Conservation (phyloP, 2,113 vertebrate genomes). For the Crotalus helleri region DNA sequence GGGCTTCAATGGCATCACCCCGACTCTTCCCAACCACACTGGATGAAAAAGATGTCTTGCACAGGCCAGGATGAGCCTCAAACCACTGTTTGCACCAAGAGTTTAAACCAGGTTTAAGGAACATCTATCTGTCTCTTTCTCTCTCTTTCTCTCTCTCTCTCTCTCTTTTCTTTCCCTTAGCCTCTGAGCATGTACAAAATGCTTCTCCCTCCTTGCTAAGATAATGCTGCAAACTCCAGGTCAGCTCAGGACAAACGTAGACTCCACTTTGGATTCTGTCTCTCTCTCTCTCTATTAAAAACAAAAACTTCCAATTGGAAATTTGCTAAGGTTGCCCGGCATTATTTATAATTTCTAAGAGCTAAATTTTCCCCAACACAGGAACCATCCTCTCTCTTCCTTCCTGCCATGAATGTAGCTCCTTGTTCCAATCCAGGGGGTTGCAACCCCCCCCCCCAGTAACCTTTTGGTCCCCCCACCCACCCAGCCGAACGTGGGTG, state of each 20-base stretch:
- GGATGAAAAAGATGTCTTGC: background rate
- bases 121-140: too few species aligned
- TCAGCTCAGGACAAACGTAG: background rate
- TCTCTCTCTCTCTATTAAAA: background rate
- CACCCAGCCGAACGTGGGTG: background rate
- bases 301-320: too few species aligned
- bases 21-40: background rate
- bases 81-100: background rate
- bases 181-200: background rate
- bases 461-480: background rate
- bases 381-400: background rate
- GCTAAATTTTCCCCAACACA: fast-evolving
- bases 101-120: too few species aligned
- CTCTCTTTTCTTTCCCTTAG: background rate
- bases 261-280: background rate
- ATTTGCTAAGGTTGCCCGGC: background rate
- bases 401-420: fast-evolving
- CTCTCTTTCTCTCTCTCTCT: background rate
- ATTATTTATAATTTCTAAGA: background rate
- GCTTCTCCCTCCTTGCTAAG: background rate
- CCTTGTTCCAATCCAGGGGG: background rate
- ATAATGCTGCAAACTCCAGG: too few species aligned
- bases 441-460: fast-evolving
- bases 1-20: background rate
- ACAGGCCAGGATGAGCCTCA: too few species aligned